Evolutionary conservation across 1,140 invertebrate species (phyloP).

Genomic region (Augochlora pura): DNA sequence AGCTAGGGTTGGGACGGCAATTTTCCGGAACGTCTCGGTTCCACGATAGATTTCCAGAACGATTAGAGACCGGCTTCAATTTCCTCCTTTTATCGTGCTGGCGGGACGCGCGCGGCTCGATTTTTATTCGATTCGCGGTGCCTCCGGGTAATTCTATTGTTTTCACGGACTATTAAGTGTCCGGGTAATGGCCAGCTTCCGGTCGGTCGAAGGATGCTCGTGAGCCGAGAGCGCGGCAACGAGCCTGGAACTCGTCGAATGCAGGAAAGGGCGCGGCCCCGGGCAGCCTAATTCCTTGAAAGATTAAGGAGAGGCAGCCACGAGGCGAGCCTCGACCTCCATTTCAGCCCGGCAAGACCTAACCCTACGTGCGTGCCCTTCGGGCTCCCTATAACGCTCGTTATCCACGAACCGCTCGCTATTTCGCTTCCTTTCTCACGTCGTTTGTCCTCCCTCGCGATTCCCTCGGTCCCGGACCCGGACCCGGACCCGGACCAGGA

Average conservation of each 20-base stretch:
- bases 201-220: slow-evolving; percentile 67
- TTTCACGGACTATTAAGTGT: slow-evolving; percentile 81
- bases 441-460: slow-evolving; percentile 59
- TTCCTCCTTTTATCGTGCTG: slow-evolving; percentile 60
- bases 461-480: neutral
- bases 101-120: slow-evolving; percentile 36
- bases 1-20: slow-evolving; percentile 32
- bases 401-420: slow-evolving; percentile 46
- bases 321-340: slow-evolving; percentile 64
- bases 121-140: slow-evolving; percentile 76
- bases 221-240: slow-evolving; percentile 4
- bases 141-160: slow-evolving; percentile 79
- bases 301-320: slow-evolving; percentile 75
- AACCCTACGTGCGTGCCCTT: slow-evolving; percentile 43
- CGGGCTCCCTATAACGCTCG: slow-evolving; percentile 29
- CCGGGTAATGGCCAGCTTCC: slow-evolving; percentile 77
- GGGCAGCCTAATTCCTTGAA: slow-evolving; percentile 75
- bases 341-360: slow-evolving; percentile 55
- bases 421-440: slow-evolving; percentile 73
- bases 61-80: slow-evolving; percentile 66
- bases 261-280: slow-evolving; percentile 80
- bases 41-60: slow-evolving; percentile 67
- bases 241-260: slow-evolving; percentile 74
- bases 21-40: slow-evolving; percentile 62
- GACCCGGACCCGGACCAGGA: too few relatives aligned